Base-by-base conservation (phyloP, 2,888 invertebrate species). In the Luperina nickerlii region DNA sequence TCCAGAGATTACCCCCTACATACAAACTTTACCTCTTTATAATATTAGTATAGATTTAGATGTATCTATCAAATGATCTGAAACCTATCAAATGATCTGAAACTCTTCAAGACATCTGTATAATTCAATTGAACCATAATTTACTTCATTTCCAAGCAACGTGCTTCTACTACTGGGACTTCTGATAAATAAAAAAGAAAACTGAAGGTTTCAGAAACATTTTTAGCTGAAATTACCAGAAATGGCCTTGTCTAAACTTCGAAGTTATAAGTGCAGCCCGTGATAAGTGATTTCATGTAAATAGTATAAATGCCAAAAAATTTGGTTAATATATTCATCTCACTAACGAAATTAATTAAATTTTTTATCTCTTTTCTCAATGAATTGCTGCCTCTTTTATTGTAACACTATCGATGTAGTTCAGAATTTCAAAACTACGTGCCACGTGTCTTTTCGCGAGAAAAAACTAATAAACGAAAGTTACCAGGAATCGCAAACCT, bases 401-500 rank as follows among this genome's bases (percentile, higher is more conserved):
- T 57, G 24, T 54, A 54, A 54, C 2, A 57, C 54, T 24, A 9
- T 57, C 9, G 24, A 24, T 54, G 20, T 54, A 24, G 20, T 8
- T 20, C 2, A n/a, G 6, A 24, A 51, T 38, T 32, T 9, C 2
- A 63, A 62, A 68, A 57, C n/a, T 20, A 54, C 3, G 13, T 69
- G 87, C 63, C 86, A 89, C 86, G 89, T 79, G 89, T 65, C 80
- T 45, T 0, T 63, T 75, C 1, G 13, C 15, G 15, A 32, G 24
- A 75, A 81, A 82, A 76, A 74, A 60, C 1, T 32, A 65, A 82
- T 83, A 65, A 89, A 68, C 70, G 71, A 89, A 83, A 89, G 90
- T 86, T 89, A 79, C 86, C 83, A 79, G 75, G 84, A 88, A 86
- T 88, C 48, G 69, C 71, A 75, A 81, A 87, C 82, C 80, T 78